A percentile compares a stretch with the other conserved stretches of the same genome.
Conservation (phyloP, 2,113 vertebrate genomes). For the Rhodinocichla rosea region DNA sequence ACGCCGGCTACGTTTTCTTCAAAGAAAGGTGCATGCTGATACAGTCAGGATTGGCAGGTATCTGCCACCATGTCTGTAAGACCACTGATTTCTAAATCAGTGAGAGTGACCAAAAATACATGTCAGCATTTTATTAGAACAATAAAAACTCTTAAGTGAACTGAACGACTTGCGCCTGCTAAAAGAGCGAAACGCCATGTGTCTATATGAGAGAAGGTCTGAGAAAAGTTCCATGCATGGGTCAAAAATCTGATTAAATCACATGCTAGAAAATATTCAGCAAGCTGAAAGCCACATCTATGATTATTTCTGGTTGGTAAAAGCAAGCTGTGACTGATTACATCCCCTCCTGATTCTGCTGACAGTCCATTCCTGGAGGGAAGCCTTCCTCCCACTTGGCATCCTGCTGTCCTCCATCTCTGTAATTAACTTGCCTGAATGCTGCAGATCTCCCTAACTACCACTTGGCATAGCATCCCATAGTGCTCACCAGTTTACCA, state of each 20-base stretch:
- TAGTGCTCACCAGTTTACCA: background rate
- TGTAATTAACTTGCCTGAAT: background rate
- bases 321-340: background rate
- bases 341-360: background rate
- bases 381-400: constrained; percentile 14
- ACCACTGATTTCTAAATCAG: background rate
- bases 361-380: background rate
- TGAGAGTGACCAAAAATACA: background rate
- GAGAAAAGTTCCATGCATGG: background rate
- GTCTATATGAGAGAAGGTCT: background rate
- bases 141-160: background rate
- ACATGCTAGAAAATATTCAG: background rate
- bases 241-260: background rate
- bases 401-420: background rate
- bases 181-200: background rate
- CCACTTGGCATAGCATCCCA: background rate
- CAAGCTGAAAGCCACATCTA: background rate
- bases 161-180: background rate
- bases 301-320: background rate
- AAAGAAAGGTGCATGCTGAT: fast-evolving
- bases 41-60: background rate
- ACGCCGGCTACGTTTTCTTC: background rate
- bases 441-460: background rate
- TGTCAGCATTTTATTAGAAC: background rate
- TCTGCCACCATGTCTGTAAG: background rate